Conservation (phyloP, 2,113 vertebrate genomes). For the Ctenodactylus gundi region DNA sequence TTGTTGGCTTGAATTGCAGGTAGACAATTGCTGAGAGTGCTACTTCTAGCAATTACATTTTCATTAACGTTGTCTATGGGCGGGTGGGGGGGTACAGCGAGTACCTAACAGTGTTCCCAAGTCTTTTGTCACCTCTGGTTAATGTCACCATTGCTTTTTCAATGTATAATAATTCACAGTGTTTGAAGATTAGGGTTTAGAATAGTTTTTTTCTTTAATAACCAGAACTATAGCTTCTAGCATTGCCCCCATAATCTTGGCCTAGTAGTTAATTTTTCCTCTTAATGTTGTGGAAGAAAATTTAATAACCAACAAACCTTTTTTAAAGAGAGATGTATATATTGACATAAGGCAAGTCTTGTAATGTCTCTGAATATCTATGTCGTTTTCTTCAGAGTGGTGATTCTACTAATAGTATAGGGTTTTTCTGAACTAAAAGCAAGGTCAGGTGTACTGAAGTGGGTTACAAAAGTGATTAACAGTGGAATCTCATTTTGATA, state of each 20-base stretch:
- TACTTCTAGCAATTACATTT: constrained; percentile 54
- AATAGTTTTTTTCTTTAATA: constrained; percentile 21
- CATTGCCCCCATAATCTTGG: constrained; percentile 7
- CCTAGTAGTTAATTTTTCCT: neutral
- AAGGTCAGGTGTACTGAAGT: neutral
- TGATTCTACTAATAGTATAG: neutral
- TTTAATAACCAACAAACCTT: neutral
- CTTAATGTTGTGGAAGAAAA: constrained; percentile 19
- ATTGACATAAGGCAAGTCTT: neutral
- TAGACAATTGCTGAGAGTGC: neutral
- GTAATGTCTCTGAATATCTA: neutral
- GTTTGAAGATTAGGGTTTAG: constrained; percentile 28
- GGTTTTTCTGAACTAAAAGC: neutral
- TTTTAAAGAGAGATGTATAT: neutral
- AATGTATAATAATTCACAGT: constrained; percentile 7
- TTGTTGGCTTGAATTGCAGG: constrained; percentile 30
- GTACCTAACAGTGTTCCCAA: neutral
- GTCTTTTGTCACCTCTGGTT: constrained; percentile 29
- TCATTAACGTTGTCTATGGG: constrained; percentile 65
- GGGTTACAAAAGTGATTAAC: neutral
- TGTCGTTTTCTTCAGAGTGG: neutral
- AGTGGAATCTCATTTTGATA: neutral
- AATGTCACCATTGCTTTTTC: constrained; percentile 35
- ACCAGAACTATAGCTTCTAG: neutral
- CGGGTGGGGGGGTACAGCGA: constrained; percentile 43